Percentiles rank a stretch among this genome's conserved stretches.
These are phyloP conservation scores for Pogonophryne albipinna DNA, from an alignment of 2,797 vertebrate species.

Conservation along the genomic window DNA sequence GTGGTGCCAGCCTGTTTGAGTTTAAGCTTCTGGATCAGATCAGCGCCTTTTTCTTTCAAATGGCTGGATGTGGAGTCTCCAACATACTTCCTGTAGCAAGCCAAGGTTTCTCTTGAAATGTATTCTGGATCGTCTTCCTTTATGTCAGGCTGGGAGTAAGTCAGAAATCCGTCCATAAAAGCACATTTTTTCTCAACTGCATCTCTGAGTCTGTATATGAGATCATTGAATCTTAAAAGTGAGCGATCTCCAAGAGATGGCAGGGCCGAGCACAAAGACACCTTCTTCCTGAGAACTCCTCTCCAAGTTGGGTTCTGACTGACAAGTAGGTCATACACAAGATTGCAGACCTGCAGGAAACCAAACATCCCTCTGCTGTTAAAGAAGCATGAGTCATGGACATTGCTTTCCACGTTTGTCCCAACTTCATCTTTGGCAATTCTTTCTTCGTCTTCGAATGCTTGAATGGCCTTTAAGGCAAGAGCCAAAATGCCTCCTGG, in stretches of 20 bases:
- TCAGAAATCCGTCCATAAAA: slow-evolving; percentile 6
- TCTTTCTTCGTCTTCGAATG: slow-evolving; percentile 40
- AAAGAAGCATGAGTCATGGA: background rate
- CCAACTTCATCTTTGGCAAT: slow-evolving; percentile 28
- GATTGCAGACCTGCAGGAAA: slow-evolving; percentile 45
- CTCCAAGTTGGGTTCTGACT: background rate
- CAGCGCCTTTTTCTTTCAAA: background rate
- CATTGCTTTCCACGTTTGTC: background rate
- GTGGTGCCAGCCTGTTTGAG: background rate
- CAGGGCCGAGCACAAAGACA: background rate
- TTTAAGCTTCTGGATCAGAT: slow-evolving; percentile 19
- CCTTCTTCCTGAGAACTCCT: background rate
- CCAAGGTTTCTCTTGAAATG: fast-evolving
- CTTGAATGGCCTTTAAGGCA: background rate
- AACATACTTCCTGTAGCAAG: slow-evolving; percentile 12
- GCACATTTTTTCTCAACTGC: slow-evolving; percentile 11
- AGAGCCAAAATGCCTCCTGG: background rate
- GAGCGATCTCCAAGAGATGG: background rate
- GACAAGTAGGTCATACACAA: slow-evolving; percentile 5
- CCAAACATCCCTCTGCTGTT: slow-evolving; percentile 31
- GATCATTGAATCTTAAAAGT: background rate
- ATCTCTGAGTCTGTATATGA: slow-evolving; percentile 9
- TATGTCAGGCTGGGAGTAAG: slow-evolving; percentile 18
- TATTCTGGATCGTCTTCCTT: slow-evolving; percentile 12
- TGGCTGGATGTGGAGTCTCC: background rate